Conservation (phyloP, 2,797 vertebrate genomes). For the Pyrocephalus nanus region DNA sequence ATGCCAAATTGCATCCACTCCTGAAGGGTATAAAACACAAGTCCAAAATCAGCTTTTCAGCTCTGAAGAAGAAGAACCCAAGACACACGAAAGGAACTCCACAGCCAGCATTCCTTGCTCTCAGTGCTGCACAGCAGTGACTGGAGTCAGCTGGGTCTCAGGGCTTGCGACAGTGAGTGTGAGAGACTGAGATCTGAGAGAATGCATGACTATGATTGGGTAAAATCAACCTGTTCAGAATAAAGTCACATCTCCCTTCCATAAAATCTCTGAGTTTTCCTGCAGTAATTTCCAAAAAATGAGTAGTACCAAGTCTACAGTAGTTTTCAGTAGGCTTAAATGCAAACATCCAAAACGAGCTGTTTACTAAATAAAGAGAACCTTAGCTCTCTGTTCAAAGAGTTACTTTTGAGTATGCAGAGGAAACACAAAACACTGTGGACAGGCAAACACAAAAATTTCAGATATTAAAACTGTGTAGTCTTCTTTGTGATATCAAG, state of each 20-base stretch:
- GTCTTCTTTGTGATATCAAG: background rate
- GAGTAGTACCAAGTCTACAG: background rate
- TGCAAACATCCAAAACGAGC: background rate
- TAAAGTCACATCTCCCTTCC: background rate
- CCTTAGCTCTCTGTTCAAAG: background rate
- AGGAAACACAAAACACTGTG: background rate
- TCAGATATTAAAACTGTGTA: background rate
- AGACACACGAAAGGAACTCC: background rate
- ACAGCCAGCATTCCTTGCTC: background rate
- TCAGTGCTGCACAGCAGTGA: background rate
- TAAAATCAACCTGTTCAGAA: background rate
- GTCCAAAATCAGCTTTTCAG: background rate
- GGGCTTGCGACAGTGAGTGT: background rate
- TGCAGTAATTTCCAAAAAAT: background rate
- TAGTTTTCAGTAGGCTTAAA: background rate
- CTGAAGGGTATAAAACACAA: background rate
- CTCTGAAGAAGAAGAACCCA: background rate
- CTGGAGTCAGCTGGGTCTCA: rapidly evolving
- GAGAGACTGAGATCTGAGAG: background rate
- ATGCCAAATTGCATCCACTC: background rate
- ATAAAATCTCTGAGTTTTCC: background rate
- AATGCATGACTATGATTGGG: background rate
- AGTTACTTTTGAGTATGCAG: background rate
- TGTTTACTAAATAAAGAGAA: background rate
- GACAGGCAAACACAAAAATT: background rate